phyloP scores from a whole-genome alignment of 2,888 invertebrate genomes.

The Blastobasis lacticolella region DNA sequence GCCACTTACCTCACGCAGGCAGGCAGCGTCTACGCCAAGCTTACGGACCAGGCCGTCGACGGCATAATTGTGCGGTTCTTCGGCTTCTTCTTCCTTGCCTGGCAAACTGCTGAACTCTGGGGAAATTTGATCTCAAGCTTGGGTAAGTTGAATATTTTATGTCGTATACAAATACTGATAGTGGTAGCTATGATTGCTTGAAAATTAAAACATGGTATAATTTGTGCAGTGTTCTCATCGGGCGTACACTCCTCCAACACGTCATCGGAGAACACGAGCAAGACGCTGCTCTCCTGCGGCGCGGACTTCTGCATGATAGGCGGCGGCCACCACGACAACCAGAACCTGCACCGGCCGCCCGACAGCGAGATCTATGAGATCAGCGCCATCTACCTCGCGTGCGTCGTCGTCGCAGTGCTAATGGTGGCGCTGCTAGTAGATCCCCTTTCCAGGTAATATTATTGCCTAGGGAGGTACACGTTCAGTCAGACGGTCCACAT shows the following conservation, averaged over 20 bases:
- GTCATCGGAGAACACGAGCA: constrained; percentile 55
- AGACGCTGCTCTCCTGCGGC: constrained; percentile 78
- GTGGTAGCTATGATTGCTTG: too few species aligned
- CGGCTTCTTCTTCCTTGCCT: constrained; percentile 98
- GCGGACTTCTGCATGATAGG: constrained; percentile 88
- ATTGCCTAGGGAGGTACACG: neutral
- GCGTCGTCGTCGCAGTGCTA: constrained; percentile 88
- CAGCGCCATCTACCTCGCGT: constrained; percentile 90
- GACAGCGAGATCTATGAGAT: constrained; percentile 91
- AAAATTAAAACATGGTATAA: constrained; percentile 1
- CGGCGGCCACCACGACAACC: constrained; percentile 77
- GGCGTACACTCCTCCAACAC: constrained; percentile 78
- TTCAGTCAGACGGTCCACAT: too few species aligned
- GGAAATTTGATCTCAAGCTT: constrained; percentile 96
- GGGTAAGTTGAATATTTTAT: constrained; percentile 70
- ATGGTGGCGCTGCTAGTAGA: constrained; percentile 92
- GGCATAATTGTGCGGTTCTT: constrained; percentile 97
- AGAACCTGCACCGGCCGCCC: constrained; percentile 86
- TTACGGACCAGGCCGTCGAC: constrained; percentile 90
- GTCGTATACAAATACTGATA: too few species aligned
- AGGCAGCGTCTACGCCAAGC: constrained; percentile 85
- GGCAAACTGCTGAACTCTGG: constrained; percentile 97
- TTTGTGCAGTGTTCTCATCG: constrained; percentile 79
- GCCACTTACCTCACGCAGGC: constrained; percentile 97
- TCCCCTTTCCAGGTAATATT: constrained; percentile 84